Base-by-base conservation (phyloP, 2,113 vertebrate species). In the Promerops cafer region DNA sequence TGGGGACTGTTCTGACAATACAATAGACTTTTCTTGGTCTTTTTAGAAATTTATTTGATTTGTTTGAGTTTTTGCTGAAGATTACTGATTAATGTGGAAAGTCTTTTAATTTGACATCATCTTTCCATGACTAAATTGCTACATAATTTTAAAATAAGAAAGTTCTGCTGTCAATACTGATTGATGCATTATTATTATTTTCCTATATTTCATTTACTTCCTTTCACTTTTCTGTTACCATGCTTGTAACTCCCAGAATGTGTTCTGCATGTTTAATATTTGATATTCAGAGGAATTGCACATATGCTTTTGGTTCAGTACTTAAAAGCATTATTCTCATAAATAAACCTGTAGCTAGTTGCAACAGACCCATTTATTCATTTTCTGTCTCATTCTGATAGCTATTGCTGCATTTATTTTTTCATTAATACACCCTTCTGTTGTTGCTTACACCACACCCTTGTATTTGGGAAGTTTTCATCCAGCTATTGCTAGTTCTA, bases 171-270 rank as follows among this genome's bases (percentile, higher is more conserved):
- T 61, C 88, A 94, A 83, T 91, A 76, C 63, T 61, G 54, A 87
- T 89, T 9, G 61, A 79, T 82, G 23, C 13, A 78, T 89, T 95
- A 81, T 35, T 75, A 27, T 50, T 92, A 74, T 84, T 92, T 94
- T 79, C 40, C 37, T 84, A 9, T 87, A 56, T 81, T 83, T 91
- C 13, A 57, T 69, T 91, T 90, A 6, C 18, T 86, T 42, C 20
- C 37, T 77, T 83, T 81, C 53, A 70, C 44, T 78, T 93, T 94
- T 87, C 30, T 75, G 13, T 91, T 94, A 19, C 45, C 65, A 39
- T 60, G 44, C 87, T 87, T 93, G 75, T 89, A 84, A 65, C 27
- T 76, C 70, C 82, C 79, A 64, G 37, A 89, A 61, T 26, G 22
- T 63, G 59, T 20, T 82, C 26, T 72, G 59, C 61, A 69, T 91